Conservation (phyloP, 1,140 invertebrate genomes). For the Panagrolaimus sp. region DNA sequence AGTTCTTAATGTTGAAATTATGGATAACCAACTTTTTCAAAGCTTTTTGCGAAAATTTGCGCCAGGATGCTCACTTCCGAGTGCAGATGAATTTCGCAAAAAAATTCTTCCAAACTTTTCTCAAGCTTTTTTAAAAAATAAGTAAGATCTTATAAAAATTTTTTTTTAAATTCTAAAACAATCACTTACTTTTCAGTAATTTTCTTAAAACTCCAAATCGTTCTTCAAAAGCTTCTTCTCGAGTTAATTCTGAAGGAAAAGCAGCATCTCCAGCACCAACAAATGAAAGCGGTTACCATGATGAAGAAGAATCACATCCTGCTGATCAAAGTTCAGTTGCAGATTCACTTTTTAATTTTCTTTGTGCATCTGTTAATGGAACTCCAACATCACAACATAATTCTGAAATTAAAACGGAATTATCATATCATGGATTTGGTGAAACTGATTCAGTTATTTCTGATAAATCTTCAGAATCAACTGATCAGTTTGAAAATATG, state of each 20-base stretch:
- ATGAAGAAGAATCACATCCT: conserved; percentile 15
- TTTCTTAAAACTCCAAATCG: not conserved
- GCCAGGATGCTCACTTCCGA: conserved; percentile 3
- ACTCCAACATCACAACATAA: not conserved
- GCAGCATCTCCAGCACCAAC: conserved; percentile 1
- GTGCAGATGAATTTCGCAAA: conserved; percentile 12
- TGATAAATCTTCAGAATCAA: conserved; percentile 3
- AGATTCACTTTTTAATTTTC: not conserved
- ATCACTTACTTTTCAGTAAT: too few species aligned
- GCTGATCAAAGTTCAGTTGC: not conserved
- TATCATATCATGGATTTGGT: not conserved
- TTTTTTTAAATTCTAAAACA: too few species aligned
- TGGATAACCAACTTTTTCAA: conserved; percentile 20
- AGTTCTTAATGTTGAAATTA: not conserved
- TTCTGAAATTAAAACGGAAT: not conserved
- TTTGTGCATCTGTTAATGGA: not conserved
- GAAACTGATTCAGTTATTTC: conserved; percentile 2
- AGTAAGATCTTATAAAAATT: not conserved
- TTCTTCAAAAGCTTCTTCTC: not conserved
- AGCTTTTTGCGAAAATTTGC: conserved; percentile 10
- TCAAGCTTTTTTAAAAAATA: conserved; percentile 1
- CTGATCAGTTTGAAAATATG: not conserved
- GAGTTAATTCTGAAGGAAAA: not conserved
- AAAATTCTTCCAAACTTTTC: conserved; percentile 19
- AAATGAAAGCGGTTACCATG: conserved; percentile 22